Evolutionary conservation across 2,888 invertebrate genomes (phyloP).

Genomic region (Dilophus febrilis): DNA sequence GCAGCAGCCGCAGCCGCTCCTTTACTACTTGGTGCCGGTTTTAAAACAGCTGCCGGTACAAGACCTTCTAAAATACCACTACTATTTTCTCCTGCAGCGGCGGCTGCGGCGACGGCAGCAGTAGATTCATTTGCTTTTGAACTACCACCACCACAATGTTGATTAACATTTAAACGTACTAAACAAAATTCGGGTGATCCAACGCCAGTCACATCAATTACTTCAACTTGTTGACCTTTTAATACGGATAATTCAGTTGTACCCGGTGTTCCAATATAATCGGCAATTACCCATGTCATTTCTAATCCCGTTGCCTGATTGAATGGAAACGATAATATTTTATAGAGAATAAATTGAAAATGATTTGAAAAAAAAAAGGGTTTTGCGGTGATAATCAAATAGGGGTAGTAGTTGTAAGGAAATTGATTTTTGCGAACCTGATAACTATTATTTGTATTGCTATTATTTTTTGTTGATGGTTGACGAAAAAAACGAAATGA

Average conservation of each 20-base stretch:
- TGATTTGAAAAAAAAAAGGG: no score
- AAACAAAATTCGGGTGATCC: constrained; percentile 52
- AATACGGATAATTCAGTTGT: constrained; percentile 66
- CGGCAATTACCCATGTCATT: constrained; percentile 82
- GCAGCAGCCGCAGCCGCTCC: no score
- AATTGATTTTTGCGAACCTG: no score
- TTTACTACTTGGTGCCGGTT: constrained; percentile 47
- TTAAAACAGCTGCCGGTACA: constrained; percentile 62
- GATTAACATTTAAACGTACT: constrained; percentile 42
- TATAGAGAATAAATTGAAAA: no score
- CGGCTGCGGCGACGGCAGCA: no score
- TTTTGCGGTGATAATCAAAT: no score
- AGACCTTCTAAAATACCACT: constrained; percentile 52
- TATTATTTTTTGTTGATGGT: no score
- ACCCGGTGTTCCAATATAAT: constrained; percentile 57
- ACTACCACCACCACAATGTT: constrained; percentile 13
- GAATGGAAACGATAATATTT: constrained; percentile 10
- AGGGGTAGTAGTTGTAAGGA: no score
- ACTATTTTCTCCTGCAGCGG: constrained; percentile 30
- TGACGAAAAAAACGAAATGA: constrained; percentile 63
- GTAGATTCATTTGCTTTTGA: no score
- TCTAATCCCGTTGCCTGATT: constrained; percentile 61
- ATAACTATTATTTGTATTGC: constrained; percentile 20
- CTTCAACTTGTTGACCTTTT: constrained; percentile 88
- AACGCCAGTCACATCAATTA: constrained; percentile 54